A percentile compares a stretch with the other conserved stretches of the same genome.
phyloP scores from a whole-genome alignment of 1,140 invertebrate species.

The Drosophila chauvacae region DNA sequence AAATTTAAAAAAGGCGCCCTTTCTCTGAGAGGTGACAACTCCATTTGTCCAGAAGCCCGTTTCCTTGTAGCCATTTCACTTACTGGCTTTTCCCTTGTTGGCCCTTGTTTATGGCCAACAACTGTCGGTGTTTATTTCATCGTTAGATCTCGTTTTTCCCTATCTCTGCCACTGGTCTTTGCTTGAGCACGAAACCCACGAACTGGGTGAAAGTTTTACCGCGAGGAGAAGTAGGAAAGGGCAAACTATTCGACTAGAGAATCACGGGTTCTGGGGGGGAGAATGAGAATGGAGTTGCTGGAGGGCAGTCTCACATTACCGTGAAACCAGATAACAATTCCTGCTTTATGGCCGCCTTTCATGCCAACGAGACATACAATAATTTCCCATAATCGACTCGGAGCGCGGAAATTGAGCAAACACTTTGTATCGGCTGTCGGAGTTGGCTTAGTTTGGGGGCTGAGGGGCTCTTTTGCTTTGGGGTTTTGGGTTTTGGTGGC shows the following conservation, averaged over 20 bases:
- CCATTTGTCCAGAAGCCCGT: slow-evolving; percentile 26
- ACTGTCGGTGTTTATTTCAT: slow-evolving; percentile 61
- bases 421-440: slow-evolving; percentile 50
- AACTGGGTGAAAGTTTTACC: slow-evolving; percentile 12
- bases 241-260: slow-evolving; percentile 1
- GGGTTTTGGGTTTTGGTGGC: not conserved
- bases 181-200: slow-evolving; percentile 29
- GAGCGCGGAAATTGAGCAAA: slow-evolving; percentile 77
- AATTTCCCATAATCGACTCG: slow-evolving; percentile 75
- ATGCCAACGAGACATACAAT: slow-evolving; percentile 77
- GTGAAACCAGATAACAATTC: slow-evolving; percentile 77
- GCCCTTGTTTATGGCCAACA: slow-evolving; percentile 43
- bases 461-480: not conserved
- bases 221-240: slow-evolving; percentile 3
- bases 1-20: no score
- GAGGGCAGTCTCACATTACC: slow-evolving; percentile 55
- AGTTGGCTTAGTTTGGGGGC: not conserved
- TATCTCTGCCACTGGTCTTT: not conserved
- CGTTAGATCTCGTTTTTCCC: slow-evolving; percentile 50
- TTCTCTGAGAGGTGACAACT: slow-evolving; percentile 58
- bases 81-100: slow-evolving; percentile 21
- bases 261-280: not conserved
- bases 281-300: not conserved
- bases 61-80: slow-evolving; percentile 18
- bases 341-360: slow-evolving; percentile 69